Evolutionary conservation across 2,113 vertebrate genomes (phyloP).

Genomic region (Myotis brandtii): DNA sequence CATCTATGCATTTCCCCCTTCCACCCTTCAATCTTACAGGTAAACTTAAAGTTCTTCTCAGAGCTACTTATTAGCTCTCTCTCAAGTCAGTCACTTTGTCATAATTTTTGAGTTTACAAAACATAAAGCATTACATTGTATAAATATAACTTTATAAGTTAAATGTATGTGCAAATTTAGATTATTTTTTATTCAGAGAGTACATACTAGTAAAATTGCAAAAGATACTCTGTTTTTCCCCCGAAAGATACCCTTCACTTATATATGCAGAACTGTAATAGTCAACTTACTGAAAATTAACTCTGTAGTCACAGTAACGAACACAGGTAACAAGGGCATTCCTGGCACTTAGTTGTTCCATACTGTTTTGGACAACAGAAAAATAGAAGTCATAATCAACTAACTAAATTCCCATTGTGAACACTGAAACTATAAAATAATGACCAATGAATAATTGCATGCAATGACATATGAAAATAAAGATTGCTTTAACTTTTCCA

Average conservation of each 20-base stretch:
- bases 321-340: background rate
- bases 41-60: background rate
- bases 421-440: constrained; percentile 47
- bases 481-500: background rate
- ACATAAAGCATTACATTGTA: background rate
- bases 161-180: background rate
- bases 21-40: background rate
- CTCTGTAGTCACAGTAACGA: background rate
- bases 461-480: constrained; percentile 16
- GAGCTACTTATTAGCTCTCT: background rate
- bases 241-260: constrained; percentile 18
- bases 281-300: background rate
- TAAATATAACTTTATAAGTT: constrained; percentile 39
- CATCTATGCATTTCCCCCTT: background rate
- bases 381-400: background rate
- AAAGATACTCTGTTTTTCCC: background rate
- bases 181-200: background rate
- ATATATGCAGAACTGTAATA: background rate
- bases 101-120: constrained; percentile 41
- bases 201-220: background rate
- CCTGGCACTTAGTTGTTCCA: background rate
- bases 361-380: constrained; percentile 27
- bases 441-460: background rate
- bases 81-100: background rate
- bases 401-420: constrained; percentile 34